A percentile compares a stretch with the other conserved stretches of the same genome.
Evolutionary conservation across 2,888 invertebrate genomes (phyloP).

Genomic region (Dryomyza anilis): DNA sequence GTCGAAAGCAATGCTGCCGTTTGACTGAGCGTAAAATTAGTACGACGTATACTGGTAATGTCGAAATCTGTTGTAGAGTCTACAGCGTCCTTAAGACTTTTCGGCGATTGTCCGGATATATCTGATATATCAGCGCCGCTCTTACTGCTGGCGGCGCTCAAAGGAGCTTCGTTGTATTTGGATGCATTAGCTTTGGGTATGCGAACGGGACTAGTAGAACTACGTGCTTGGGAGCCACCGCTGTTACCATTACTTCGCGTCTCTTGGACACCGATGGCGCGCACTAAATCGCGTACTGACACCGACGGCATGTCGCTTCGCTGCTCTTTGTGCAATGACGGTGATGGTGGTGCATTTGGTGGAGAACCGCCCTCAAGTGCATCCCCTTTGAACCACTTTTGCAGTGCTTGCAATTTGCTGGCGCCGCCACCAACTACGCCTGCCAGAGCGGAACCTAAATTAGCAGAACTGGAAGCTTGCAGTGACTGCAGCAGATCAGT

Average conservation of each 20-base stretch:
- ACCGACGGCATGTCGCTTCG: conserved; percentile 56
- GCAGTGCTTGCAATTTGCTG: conserved; percentile 59
- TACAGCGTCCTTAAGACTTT: conserved; percentile 41
- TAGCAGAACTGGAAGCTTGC: conserved; percentile 36
- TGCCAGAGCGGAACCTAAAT: conserved; percentile 58
- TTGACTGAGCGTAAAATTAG: conserved; percentile 59
- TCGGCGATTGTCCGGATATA: conserved; percentile 67
- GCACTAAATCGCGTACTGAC: conserved; percentile 75
- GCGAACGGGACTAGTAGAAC: conserved; percentile 68
- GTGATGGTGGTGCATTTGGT: neutral
- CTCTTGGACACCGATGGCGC: conserved; percentile 71
- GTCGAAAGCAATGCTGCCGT: conserved; percentile 58
- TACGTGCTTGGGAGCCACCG: conserved; percentile 67
- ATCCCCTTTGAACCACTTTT: conserved; percentile 62
- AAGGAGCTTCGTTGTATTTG: conserved; percentile 28
- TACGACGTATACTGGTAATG: conserved; percentile 59
- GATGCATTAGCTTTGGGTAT: conserved; percentile 67
- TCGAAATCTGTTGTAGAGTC: conserved; percentile 41
- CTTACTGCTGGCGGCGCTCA: conserved; percentile 40
- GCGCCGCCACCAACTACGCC: conserved; percentile 62
- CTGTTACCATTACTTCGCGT: conserved; percentile 80
- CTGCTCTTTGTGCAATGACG: conserved; percentile 39
- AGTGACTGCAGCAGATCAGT: conserved; percentile 39
- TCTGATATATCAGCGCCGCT: conserved; percentile 62
- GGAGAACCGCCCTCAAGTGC: conserved; percentile 42